Percentiles rank a stretch among this genome's conserved stretches.
Conservation (phyloP, 2,888 invertebrate species). For the Kryphioiulus occultus region DNA sequence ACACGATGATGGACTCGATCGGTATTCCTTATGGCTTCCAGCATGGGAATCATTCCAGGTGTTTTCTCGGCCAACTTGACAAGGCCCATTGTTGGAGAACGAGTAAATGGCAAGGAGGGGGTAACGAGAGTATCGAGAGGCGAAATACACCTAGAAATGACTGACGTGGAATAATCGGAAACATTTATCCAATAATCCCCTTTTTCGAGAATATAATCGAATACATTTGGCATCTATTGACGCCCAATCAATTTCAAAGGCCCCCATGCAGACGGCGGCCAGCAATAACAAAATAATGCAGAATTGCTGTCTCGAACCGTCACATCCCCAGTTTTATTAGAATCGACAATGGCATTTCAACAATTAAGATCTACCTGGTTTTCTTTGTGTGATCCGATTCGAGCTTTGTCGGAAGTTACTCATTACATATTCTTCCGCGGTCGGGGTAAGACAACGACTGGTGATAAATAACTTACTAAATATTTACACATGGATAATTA, state of each 20-base stretch:
- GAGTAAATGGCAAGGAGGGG: not conserved
- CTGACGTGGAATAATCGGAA: not conserved
- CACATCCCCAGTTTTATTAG: not conserved
- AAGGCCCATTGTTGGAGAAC: not conserved
- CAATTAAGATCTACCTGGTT: not conserved
- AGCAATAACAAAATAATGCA: not conserved
- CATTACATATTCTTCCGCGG: not conserved
- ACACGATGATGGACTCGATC: conserved; percentile 5
- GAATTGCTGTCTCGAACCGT: not conserved
- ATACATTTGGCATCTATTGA: not conserved
- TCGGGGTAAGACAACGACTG: not conserved
- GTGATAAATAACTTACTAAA: too few relatives aligned
- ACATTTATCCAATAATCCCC: not conserved
- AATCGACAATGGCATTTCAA: not conserved
- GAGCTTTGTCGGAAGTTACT: not conserved
- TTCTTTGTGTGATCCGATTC: not conserved
- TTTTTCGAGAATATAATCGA: conserved; percentile 5
- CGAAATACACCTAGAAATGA: not conserved
- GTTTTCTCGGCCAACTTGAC: not conserved
- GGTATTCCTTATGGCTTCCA: conserved; percentile 5
- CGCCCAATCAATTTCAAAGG: not conserved
- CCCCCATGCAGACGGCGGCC: not conserved
- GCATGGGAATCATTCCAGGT: not conserved
- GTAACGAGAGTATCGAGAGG: not conserved
- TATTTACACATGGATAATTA: too few relatives aligned